Evolutionary conservation across 64 coral and sea anemone genomes (phyloP).

Genomic region (Trachythela sp.): DNA sequence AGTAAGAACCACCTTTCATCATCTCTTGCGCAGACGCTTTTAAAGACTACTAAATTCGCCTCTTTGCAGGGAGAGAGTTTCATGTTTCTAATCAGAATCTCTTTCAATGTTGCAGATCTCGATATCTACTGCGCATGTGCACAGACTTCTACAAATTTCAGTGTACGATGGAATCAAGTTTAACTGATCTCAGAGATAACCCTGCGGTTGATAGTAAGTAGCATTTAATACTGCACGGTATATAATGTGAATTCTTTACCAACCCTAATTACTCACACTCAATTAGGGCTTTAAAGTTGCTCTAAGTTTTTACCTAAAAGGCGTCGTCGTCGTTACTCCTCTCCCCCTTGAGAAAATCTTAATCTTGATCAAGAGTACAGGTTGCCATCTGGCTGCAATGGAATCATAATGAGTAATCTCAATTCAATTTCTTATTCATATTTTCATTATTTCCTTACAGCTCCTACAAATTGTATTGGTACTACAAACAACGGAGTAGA

Average conservation of each 20-base stretch:
- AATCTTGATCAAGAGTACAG: too few species aligned
- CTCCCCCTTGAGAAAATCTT: neutral
- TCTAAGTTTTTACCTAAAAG: too few species aligned
- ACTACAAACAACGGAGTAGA: neutral
- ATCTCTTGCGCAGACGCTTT: too few species aligned
- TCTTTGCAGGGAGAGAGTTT: neutral
- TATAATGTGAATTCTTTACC: too few species aligned
- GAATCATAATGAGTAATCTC: neutral
- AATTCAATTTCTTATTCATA: neutral
- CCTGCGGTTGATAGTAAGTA: conserved; percentile 74
- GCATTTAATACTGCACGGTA: neutral
- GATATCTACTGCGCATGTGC: conserved; percentile 96
- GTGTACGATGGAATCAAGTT: conserved; percentile 95
- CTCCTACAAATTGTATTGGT: neutral
- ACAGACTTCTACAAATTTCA: conserved; percentile 99
- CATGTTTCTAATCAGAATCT: neutral
- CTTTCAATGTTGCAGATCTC: conserved; percentile 38
- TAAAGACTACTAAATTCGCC: too few species aligned
- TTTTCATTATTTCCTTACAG: neutral
- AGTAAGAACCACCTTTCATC: conserved; percentile 54
- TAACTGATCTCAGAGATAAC: conserved; percentile 75
- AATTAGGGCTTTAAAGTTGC: too few species aligned
- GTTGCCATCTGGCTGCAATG: neutral
- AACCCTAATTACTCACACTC: too few species aligned
- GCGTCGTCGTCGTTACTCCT: neutral